A percentile compares a stretch with the other conserved stretches of the same genome.
These are phyloP conservation scores for Trissolcus brochymenae DNA, from an alignment of 2,888 invertebrate species.

Conservation along the genomic window DNA sequence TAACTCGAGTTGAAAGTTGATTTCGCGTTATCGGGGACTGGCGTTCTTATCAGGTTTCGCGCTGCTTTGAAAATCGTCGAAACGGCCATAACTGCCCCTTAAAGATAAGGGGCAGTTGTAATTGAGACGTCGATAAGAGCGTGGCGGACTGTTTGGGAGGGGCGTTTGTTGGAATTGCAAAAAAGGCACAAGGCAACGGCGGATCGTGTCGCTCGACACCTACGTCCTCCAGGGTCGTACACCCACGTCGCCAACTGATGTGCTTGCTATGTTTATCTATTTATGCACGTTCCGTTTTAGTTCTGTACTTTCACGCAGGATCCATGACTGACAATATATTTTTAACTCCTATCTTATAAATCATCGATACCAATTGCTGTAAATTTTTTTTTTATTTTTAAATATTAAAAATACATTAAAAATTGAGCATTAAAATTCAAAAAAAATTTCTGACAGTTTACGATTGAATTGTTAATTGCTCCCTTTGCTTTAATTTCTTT, in stretches of 20 bases:
- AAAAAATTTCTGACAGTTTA: no score
- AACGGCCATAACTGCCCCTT: background rate
- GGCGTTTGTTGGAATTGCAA: background rate
- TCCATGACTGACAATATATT: conserved; percentile 11
- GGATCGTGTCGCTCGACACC: conserved; percentile 40
- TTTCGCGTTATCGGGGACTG: no score
- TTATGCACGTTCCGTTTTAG: conserved; percentile 41
- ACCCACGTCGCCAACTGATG: conserved; percentile 43
- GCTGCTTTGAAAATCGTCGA: conserved; percentile 12
- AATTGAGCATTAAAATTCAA: no score
- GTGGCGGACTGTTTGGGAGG: background rate
- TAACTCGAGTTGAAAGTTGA: no score
- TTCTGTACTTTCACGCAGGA: conserved; percentile 19
- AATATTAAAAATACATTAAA: no score
- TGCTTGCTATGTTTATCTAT: conserved; percentile 41
- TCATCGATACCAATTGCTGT: background rate
- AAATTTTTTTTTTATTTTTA: no score
- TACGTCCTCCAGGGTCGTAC: conserved; percentile 61
- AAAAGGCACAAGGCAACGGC: conserved; percentile 79
- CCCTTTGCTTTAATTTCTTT: no score
- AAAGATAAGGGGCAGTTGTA: conserved; percentile 1
- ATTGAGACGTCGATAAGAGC: background rate
- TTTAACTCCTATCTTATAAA: conserved; percentile 5
- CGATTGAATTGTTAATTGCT: no score
- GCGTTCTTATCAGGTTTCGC: conserved; percentile 1